These are phyloP conservation scores for Pinna nobilis DNA, from an alignment of 1,140 invertebrate species.

Conservation along the genomic window DNA sequence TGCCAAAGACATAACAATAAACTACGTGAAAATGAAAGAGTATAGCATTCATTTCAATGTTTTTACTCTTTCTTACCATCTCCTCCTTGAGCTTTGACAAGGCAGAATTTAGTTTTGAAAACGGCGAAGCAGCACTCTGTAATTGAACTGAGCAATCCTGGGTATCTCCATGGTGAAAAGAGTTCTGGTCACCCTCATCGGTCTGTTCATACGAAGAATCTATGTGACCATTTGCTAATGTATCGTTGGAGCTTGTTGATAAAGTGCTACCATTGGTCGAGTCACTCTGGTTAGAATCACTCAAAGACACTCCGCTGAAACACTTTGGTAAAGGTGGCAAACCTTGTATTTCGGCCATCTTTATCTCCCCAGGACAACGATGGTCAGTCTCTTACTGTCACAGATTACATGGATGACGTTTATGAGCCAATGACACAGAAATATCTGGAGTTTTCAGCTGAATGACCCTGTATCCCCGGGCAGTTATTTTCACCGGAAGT, in stretches of 20 bases:
- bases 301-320: conserved; percentile 20
- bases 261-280: neutral
- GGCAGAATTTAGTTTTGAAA: conserved; percentile 30
- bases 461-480: no score
- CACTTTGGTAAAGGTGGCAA: conserved; percentile 42
- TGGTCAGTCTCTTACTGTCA: neutral
- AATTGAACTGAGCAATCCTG: neutral
- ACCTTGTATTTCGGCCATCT: conserved; percentile 33
- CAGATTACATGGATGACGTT: conserved; percentile 1
- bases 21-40: neutral
- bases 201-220: neutral
- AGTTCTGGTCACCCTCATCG: neutral
- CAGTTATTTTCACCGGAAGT: no score
- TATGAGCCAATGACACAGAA: neutral
- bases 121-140: conserved; percentile 24
- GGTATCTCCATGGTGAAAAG: neutral
- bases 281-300: neutral
- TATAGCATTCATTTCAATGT: no score
- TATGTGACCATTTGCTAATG: neutral
- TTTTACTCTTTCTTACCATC: conserved; percentile 42
- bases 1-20: neutral
- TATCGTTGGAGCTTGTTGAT: neutral
- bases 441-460: no score
- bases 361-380: neutral
- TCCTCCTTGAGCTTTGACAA: conserved; percentile 36